These are phyloP conservation scores for Dorcus hopei DNA, from an alignment of 2,888 invertebrate species.

Conservation along the genomic window DNA sequence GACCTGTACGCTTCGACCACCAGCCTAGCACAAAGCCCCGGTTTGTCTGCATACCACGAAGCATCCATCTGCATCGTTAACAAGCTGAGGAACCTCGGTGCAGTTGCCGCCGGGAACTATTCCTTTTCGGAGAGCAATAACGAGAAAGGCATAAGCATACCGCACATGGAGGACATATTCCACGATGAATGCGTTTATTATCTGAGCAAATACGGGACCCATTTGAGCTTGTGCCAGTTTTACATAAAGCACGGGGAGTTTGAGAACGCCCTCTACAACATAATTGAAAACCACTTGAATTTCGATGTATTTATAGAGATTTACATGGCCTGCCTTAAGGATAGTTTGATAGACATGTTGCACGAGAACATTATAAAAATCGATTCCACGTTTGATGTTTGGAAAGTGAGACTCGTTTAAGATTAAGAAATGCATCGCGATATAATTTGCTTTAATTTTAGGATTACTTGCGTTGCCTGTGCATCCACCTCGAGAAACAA, in stretches of 20 bases:
- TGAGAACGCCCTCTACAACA: conserved; percentile 66
- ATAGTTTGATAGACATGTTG: conserved; percentile 60
- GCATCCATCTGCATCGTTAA: conserved; percentile 52
- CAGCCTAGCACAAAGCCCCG: conserved; percentile 33
- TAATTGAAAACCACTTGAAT: conserved; percentile 65
- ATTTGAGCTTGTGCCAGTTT: conserved; percentile 70
- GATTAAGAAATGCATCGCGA: too few species aligned
- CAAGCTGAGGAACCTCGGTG: conserved; percentile 49
- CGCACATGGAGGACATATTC: conserved; percentile 15
- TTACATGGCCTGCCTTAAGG: conserved; percentile 65
- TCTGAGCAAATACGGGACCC: conserved; percentile 74
- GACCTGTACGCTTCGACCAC: conserved; percentile 29
- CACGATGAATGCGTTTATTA: conserved; percentile 80
- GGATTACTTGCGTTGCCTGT: conserved; percentile 66
- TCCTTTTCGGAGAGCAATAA: conserved; percentile 12
- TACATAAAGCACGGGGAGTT: conserved; percentile 70
- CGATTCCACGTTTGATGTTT: conserved; percentile 64
- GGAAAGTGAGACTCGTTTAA: conserved; percentile 56
- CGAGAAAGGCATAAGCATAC: conserved; percentile 4
- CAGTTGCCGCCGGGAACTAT: conserved; percentile 46
- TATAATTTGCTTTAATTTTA: conserved; percentile 32
- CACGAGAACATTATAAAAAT: conserved; percentile 63
- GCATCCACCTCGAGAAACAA: conserved; percentile 68
- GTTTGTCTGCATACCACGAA: conserved; percentile 42
- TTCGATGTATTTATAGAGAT: conserved; percentile 73